A percentile compares a stretch with the other conserved stretches of the same genome.
phyloP scores from a whole-genome alignment of 2,113 vertebrate genomes.

The Melanotaenia duboulayi region DNA sequence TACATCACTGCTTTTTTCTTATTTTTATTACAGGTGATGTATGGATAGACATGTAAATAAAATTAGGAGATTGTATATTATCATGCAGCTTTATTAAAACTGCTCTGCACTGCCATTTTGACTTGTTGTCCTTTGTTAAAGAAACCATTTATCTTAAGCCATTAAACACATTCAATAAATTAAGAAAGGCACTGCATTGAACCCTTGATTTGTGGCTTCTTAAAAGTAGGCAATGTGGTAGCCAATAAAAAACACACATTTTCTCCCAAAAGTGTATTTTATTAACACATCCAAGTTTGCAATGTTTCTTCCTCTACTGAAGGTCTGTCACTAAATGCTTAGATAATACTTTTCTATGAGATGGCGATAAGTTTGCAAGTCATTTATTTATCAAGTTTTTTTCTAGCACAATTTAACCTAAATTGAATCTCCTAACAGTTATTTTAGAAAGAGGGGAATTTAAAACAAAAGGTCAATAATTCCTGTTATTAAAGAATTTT shows the following conservation, averaged over 20 bases:
- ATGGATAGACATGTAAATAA: neutral
- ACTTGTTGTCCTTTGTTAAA: neutral
- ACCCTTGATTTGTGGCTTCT: neutral
- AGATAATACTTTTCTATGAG: too few species aligned
- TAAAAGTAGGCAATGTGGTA: neutral
- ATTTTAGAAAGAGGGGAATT: too few species aligned
- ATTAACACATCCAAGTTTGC: too few species aligned
- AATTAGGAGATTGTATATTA: neutral
- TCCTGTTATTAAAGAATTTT: too few species aligned
- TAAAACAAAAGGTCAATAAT: too few species aligned
- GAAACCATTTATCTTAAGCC: neutral
- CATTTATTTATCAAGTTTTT: too few species aligned
- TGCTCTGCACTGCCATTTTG: neutral
- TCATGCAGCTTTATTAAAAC: neutral
- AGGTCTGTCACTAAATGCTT: too few species aligned
- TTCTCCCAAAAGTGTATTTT: too few species aligned
- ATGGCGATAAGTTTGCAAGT: too few species aligned
- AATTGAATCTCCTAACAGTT: too few species aligned
- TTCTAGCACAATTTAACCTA: too few species aligned
- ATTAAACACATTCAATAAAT: neutral
- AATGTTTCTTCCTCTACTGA: too few species aligned
- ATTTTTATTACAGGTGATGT: neutral
- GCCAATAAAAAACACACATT: neutral
- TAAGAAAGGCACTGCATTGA: neutral
- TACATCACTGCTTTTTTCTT: neutral